Evolutionary conservation across 2,888 invertebrate species (phyloP), one percentile per base, ranked within the genome.

Genomic region (Odontocolon sp.): DNA sequence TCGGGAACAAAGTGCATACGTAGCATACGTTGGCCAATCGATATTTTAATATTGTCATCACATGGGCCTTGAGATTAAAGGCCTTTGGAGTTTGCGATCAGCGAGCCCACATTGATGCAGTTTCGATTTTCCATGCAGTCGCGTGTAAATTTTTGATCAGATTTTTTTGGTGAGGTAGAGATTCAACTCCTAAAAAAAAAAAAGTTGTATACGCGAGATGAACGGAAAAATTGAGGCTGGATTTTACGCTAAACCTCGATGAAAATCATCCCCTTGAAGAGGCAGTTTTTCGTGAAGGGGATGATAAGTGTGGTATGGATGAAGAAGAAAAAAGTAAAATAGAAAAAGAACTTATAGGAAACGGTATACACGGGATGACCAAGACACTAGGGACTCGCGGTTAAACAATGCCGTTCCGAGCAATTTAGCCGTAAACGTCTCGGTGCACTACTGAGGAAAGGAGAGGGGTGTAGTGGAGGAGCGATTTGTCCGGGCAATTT

Each of bases 31-130:
- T 86, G 85, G 86, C 86, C 86, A 89, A 90, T 90, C 90, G 87
- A 90, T 90, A 90, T 89, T 90, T 90, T 90, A 90, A 90, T 90
- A 90, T 90, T 87, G 88, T 89, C 87, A 26, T 26, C 64, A 83
- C 83, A 63, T 50, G 80, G 79, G 81, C 80, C 81, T 79, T 71
- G 79, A 82, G 84, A 84, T 86, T 85, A 85, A 87, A 86, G 82
- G 82, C 77, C 83, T 82, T 80, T 79, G 64, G 63, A 80, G 61
- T 77, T 63, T 64, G 31, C 40, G 59, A 42, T 66, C 45, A 33
- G 14, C 40, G 33, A 11, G 54, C 16, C 42, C 21, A 8, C 50
- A n/a, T 21, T 1, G 11, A 21, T 16, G 8, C 36, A 4, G 14
- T 11, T 40, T 52, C 14, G 33, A 61, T 50, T 61, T n/a, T 16